Percentiles rank a stretch among this genome's conserved stretches.
phyloP scores from a whole-genome alignment of 2,113 vertebrate genomes.

The Lepidothrix coronata region DNA sequence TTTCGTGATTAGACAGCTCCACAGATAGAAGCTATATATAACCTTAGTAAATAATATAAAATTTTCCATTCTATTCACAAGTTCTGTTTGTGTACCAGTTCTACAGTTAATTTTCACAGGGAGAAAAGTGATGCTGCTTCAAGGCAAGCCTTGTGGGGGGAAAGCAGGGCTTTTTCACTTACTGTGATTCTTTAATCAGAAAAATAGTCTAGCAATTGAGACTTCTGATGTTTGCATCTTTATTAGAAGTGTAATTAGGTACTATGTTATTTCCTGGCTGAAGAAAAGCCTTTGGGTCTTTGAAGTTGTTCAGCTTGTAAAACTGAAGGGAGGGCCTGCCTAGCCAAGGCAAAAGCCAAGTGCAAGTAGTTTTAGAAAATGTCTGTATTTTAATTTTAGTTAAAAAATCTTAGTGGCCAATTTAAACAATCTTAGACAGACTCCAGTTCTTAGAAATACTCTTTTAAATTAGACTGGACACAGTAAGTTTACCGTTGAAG shows the following conservation, averaged over 20 bases:
- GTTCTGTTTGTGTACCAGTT: background rate
- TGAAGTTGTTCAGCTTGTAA: background rate
- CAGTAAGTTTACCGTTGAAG: background rate
- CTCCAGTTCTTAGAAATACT: background rate
- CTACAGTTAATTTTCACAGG: background rate
- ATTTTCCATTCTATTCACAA: background rate
- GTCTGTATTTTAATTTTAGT: background rate
- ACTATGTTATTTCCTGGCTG: background rate
- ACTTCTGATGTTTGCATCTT: background rate
- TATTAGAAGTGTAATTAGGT: background rate
- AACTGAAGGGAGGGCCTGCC: background rate
- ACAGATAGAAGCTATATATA: background rate
- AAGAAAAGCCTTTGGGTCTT: background rate
- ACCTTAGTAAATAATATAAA: background rate
- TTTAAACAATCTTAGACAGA: background rate
- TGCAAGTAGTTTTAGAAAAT: background rate
- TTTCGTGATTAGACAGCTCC: background rate
- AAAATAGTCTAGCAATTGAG: background rate
- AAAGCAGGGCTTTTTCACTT: background rate
- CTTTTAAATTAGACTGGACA: background rate
- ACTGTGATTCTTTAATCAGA: background rate
- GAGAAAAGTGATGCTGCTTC: background rate
- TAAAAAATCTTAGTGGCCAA: background rate
- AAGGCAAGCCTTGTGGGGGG: background rate
- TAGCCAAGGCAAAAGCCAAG: background rate